A percentile compares a stretch with the other conserved stretches of the same genome.
These are phyloP conservation scores for Elmis aenea DNA, from an alignment of 2,888 invertebrate genomes.

Conservation along the genomic window DNA sequence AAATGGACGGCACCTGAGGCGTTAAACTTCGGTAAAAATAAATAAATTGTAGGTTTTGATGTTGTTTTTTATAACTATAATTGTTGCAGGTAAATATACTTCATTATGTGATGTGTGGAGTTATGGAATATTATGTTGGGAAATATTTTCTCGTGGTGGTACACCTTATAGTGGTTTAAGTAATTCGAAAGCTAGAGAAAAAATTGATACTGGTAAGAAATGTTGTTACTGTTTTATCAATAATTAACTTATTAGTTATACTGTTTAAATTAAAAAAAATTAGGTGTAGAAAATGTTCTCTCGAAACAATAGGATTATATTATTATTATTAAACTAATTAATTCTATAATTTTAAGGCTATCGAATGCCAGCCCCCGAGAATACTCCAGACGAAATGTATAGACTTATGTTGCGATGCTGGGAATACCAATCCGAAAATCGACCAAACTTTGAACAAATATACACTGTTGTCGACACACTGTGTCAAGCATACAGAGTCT, in stretches of 20 bases:
- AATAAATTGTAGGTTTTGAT: conserved; percentile 3
- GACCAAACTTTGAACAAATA: conserved; percentile 90
- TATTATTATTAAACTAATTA: background rate
- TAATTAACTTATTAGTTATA: too few species aligned
- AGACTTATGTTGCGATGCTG: conserved; percentile 88
- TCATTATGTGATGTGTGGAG: conserved; percentile 96
- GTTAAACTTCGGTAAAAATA: conserved; percentile 85
- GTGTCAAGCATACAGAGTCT: conserved; percentile 40
- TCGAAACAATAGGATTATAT: too few species aligned
- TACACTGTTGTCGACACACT: conserved; percentile 68
- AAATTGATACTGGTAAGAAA: conserved; percentile 79
- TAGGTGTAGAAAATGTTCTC: too few species aligned
- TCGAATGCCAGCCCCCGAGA: conserved; percentile 87
- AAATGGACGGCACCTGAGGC: conserved; percentile 99
- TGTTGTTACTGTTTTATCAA: too few species aligned
- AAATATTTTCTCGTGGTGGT: conserved; percentile 90
- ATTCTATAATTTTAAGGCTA: conserved; percentile 62
- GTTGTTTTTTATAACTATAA: conserved; percentile 1
- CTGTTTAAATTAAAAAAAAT: too few species aligned
- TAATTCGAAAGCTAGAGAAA: conserved; percentile 89
- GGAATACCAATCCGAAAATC: conserved; percentile 87
- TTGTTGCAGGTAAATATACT: conserved; percentile 78
- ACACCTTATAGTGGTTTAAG: conserved; percentile 93
- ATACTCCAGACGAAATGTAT: conserved; percentile 85
- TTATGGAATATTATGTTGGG: conserved; percentile 94